Evolutionary conservation across 2,888 invertebrate genomes (phyloP), one percentile per base, ranked within the genome.

Genomic region (Luperina nickerlii): DNA sequence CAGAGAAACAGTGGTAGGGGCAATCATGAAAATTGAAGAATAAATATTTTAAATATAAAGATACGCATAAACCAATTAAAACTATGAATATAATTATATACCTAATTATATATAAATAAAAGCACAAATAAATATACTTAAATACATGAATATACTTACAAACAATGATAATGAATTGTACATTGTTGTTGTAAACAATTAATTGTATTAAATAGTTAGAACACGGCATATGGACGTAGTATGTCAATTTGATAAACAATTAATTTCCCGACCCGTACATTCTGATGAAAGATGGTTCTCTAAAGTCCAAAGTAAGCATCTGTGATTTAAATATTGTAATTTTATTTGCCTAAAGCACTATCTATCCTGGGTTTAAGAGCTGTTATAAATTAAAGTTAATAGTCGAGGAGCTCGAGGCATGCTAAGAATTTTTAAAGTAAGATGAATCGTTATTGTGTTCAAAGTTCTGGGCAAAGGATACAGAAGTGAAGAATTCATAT

Each of bases 301-400:
- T 42, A 71, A 65, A 70, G 63, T 62, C 48, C 27, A 71, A 65
- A 70, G 63, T 62, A 62, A 76, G 18, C 32, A 48, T n/a, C 27
- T 66, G 60, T 8, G 76, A 84, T 84, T 81, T 81, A 77, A 84
- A 84, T 85, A 84, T 81, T 84, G 84, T 84, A 81, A 84, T 81
- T 84, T 84, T 84, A 84, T 81, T 84, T 75, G 72, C 72, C 32
- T 20, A 73, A 77, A 77, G 77, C 77, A 77, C 67, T 74, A 84
- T 84, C 72, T 75, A 84, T 84, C 74, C 77, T 67, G 74, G 85
- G 65, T 77, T 84, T 84, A 81, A 85, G 62, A 71, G 73, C 65
- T 69, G 78, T 84, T 84, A 81, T 84, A 84, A 84, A 84, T 84
- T 84, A 32, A 84, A 85, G 57, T 78, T 73, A 81, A 85, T 75